Evolutionary conservation across 1,140 invertebrate species (phyloP).

Genomic region (Bombus balteatus): DNA sequence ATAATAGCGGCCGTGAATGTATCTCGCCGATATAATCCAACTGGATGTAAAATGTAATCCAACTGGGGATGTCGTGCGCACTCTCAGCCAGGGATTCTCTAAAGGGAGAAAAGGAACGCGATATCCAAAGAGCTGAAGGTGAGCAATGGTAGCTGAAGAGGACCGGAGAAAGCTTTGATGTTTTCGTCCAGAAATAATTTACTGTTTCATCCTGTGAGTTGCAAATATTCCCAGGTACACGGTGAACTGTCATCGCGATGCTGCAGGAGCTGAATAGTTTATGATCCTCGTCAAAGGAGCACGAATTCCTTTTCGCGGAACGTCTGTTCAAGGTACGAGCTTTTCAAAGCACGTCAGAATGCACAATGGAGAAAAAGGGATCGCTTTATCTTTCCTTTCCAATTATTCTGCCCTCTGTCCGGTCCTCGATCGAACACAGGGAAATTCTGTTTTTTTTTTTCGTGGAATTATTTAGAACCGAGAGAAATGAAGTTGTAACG

Average conservation of each 20-base stretch:
- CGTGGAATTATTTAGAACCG: background rate
- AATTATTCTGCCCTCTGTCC: background rate
- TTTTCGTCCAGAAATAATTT: slow-evolving; percentile 49
- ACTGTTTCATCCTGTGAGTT: slow-evolving; percentile 52
- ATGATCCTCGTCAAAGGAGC: slow-evolving; percentile 32
- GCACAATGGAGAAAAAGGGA: background rate
- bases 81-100: background rate
- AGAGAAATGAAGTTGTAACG: background rate
- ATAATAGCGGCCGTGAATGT: background rate
- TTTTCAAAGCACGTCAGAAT: slow-evolving; percentile 1
- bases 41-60: background rate
- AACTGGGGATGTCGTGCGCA: background rate
- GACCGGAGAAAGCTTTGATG: slow-evolving; percentile 39
- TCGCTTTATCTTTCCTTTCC: background rate
- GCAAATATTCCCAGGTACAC: slow-evolving; percentile 25
- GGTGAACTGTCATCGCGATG: slow-evolving; percentile 17
- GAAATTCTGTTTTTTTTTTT: background rate
- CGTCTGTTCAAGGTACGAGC: background rate
- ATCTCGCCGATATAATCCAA: too few species aligned
- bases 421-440: too few species aligned
- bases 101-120: background rate
- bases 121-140: background rate
- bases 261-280: slow-evolving; percentile 37
- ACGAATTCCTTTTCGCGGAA: background rate
- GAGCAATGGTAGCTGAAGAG: background rate